These are phyloP conservation scores for Galbula dea DNA, from an alignment of 2,113 vertebrate species.

Conservation along the genomic window DNA sequence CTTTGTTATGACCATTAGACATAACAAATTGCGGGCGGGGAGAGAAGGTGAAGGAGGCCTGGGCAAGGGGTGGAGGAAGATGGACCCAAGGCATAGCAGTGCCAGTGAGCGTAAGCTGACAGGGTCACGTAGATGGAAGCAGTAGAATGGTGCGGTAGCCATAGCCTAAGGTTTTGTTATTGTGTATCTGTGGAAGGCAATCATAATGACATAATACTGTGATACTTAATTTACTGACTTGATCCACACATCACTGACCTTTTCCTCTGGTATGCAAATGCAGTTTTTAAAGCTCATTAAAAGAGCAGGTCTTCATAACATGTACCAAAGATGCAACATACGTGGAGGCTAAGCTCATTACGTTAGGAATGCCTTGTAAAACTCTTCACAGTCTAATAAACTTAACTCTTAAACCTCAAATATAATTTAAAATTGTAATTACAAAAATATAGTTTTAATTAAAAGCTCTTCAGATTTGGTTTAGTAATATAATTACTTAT, in stretches of 20 bases:
- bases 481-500: neutral
- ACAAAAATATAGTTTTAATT: neutral
- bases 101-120: neutral
- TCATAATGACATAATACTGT: slow-evolving; percentile 35
- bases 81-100: neutral
- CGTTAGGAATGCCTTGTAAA: slow-evolving; percentile 30
- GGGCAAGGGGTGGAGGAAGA: neutral
- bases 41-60: neutral
- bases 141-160: neutral
- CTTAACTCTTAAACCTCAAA: slow-evolving; percentile 18
- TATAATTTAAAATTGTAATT: neutral
- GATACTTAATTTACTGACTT: slow-evolving; percentile 53
- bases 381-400: slow-evolving; percentile 27
- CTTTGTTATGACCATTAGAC: neutral
- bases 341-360: slow-evolving; percentile 43
- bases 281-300: slow-evolving; percentile 62
- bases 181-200: slow-evolving; percentile 16
- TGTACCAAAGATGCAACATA: slow-evolving; percentile 48
- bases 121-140: neutral
- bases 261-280: slow-evolving; percentile 60
- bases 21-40: neutral
- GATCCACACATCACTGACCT: slow-evolving; percentile 55
- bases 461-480: neutral
- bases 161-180: neutral
- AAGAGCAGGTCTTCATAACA: slow-evolving; percentile 26